Percentiles rank a stretch among this genome's conserved stretches.
These are phyloP conservation scores for Tetrapedia diversipes DNA, from an alignment of 2,888 invertebrate species.

Conservation along the genomic window DNA sequence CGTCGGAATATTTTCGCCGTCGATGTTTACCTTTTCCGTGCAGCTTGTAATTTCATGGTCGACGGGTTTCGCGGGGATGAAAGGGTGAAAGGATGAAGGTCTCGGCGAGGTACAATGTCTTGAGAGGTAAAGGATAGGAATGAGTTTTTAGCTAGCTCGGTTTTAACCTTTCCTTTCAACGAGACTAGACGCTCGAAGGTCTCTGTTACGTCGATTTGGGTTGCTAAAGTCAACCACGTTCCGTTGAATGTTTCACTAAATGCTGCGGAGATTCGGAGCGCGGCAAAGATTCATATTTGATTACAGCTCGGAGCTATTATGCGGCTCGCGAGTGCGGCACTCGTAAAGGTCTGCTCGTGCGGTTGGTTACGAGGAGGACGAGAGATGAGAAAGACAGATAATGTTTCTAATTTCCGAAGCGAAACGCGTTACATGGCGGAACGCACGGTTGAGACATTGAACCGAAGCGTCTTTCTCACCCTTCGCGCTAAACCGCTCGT, in stretches of 20 bases:
- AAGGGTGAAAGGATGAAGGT: constrained; percentile 42
- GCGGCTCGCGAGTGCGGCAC: no score
- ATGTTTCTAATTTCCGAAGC: constrained; percentile 74
- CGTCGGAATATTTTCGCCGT: constrained; percentile 43
- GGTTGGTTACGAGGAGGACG: constrained; percentile 50
- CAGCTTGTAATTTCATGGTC: constrained; percentile 53
- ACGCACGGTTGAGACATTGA: constrained; percentile 43
- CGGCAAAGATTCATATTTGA: constrained; percentile 54
- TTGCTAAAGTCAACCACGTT: constrained; percentile 6
- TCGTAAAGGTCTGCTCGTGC: constrained; percentile 35
- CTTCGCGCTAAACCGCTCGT: neutral
- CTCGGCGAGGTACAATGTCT: constrained; percentile 27
- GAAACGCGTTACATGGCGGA: constrained; percentile 39
- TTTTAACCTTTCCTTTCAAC: neutral
- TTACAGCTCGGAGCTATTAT: no score
- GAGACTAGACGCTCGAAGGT: neutral
- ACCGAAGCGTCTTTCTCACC: neutral
- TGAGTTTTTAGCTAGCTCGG: constrained; percentile 6
- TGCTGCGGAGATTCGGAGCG: neutral
- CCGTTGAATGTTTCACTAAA: constrained; percentile 22
- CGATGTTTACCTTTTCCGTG: constrained; percentile 41
- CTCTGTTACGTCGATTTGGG: no score
- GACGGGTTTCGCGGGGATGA: constrained; percentile 45
- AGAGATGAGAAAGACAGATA: constrained; percentile 67
- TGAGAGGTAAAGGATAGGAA: constrained; percentile 22